Evolutionary conservation across 2,888 invertebrate genomes (phyloP), one percentile per base, ranked within the genome.

Genomic region (Pilophorus perplexus): DNA sequence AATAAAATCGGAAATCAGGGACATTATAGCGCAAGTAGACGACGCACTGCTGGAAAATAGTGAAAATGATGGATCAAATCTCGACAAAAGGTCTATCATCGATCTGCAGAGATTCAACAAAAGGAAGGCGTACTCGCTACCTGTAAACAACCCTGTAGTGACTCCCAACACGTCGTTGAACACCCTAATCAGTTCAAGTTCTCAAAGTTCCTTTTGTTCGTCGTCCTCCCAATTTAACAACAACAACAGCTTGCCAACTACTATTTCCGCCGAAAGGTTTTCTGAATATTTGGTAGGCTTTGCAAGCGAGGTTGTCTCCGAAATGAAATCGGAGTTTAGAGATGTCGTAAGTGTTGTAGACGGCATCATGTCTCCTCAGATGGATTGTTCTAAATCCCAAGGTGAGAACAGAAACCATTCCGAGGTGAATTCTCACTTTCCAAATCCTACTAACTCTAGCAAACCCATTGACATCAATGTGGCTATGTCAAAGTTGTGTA

Each of bases 1-100:
- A 78, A 87, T 90, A 18, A 89, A 89, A 75, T 89, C 89, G 1
- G 89, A 89, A 79, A 86, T 90, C 40, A 81, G 89, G 4, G 89
- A 86, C 76, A 89, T 90, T 0, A 89, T 89, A 72, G 87, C 86
- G 1, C 85, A 84, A 76, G 89, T 90, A 0, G 89, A 90, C 72
- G 88, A 89, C 74, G 89, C 87, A 52, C 77, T 89, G 28, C 71
- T 71, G 20, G 73, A 74, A 48, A 42, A 27, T n/a, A 23, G 23
- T 23, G 66, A 66, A 23, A n/a, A 23, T 1, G 46, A 62, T 12
- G 14, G 37, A 5, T 25, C 22, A 12, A 40, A 42, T 12, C 8
- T 10, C 5, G 65, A 68, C 22, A 66, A 66, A 55, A 59, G 66
- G 48, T 22, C 44, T 3, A 68, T 66, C 37, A 25, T 54, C 10